These are phyloP conservation scores for Hypselothyrea guttata DNA, from an alignment of 2,888 invertebrate genomes.

Conservation along the genomic window DNA sequence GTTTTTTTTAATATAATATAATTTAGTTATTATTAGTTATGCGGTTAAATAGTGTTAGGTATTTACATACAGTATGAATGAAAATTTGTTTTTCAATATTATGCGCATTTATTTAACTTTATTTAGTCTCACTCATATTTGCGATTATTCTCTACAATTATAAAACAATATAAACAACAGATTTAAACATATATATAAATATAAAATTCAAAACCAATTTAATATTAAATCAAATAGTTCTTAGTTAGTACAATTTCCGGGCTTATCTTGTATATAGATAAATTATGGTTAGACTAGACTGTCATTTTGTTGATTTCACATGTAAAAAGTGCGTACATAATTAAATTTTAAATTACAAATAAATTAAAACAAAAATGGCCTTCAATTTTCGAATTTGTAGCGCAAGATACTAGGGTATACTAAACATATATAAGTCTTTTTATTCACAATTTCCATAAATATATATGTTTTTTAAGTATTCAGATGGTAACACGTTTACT, in stretches of 20 bases:
- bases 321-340: not conserved
- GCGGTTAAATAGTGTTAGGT: too few relatives aligned
- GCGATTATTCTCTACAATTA: slow-evolving; percentile 44
- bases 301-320: not conserved
- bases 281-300: slow-evolving; percentile 29
- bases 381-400: slow-evolving; percentile 28
- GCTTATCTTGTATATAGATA: slow-evolving; percentile 2
- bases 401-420: slow-evolving; percentile 48
- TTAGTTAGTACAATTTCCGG: too few relatives aligned
- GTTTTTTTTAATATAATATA: too few relatives aligned
- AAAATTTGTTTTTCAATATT: slow-evolving; percentile 1
- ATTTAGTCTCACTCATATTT: slow-evolving; percentile 67
- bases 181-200: slow-evolving; percentile 22
- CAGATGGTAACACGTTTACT: slow-evolving; percentile 18
- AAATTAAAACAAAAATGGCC: not conserved
- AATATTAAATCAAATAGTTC: not conserved
- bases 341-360: not conserved
- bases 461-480: slow-evolving; percentile 17
- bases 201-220: slow-evolving; percentile 12
- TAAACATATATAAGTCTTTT: slow-evolving; percentile 65
- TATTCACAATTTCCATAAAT: slow-evolving; percentile 67
- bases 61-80: too few relatives aligned
- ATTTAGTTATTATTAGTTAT: too few relatives aligned
- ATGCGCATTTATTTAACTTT: slow-evolving; percentile 43
- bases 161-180: slow-evolving; percentile 11